phyloP scores from a whole-genome alignment of 1,140 invertebrate species.

The Zophobas atratus region DNA sequence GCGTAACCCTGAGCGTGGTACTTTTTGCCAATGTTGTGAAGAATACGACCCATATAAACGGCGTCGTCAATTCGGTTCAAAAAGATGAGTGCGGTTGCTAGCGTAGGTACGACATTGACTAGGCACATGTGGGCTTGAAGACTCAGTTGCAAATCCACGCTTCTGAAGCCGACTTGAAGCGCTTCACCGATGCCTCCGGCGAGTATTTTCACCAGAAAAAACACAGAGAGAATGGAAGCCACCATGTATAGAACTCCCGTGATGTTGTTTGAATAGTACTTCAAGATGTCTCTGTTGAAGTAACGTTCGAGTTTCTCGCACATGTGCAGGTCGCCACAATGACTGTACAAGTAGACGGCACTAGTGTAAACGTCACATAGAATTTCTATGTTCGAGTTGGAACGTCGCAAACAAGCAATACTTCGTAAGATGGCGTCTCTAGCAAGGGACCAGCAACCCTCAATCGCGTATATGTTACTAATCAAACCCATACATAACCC shows the following conservation, averaged over 20 bases:
- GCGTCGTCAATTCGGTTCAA: slow-evolving; percentile 68
- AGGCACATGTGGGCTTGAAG: slow-evolving; percentile 66
- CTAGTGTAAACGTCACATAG: slow-evolving; percentile 66
- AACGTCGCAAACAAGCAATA: slow-evolving; percentile 61
- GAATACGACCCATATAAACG: slow-evolving; percentile 64
- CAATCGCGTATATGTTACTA: slow-evolving; percentile 62
- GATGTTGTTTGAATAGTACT: slow-evolving; percentile 57
- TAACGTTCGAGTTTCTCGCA: slow-evolving; percentile 60
- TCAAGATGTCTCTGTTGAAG: slow-evolving; percentile 51
- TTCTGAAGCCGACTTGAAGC: slow-evolving; percentile 67
- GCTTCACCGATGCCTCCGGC: slow-evolving; percentile 64
- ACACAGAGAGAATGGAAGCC: slow-evolving; percentile 58
- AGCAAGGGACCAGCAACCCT: slow-evolving; percentile 65
- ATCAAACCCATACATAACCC: slow-evolving; percentile 61
- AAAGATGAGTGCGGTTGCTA: slow-evolving; percentile 67
- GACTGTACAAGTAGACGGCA: slow-evolving; percentile 63
- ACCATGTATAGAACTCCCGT: slow-evolving; percentile 68
- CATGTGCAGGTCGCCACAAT: slow-evolving; percentile 64
- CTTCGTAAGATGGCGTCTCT: slow-evolving; percentile 64
- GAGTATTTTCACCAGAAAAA: slow-evolving; percentile 66
- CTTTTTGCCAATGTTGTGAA: slow-evolving; percentile 62
- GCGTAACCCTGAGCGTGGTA: slow-evolving; percentile 63
- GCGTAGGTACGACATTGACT: slow-evolving; percentile 67
- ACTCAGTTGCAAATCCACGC: slow-evolving; percentile 66
- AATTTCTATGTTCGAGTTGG: slow-evolving; percentile 65